Conservation (phyloP, 2,888 invertebrate genomes). For the Brachyptera risi region DNA sequence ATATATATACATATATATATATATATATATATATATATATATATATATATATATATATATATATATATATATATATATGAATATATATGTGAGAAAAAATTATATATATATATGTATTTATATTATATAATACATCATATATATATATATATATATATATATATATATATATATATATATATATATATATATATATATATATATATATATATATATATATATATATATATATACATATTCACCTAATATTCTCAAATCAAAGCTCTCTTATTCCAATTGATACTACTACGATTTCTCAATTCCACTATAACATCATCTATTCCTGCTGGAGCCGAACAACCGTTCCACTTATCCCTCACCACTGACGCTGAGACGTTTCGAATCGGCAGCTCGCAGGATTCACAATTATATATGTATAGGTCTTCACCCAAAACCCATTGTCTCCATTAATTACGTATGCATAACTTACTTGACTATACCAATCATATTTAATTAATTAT, state of each 20-base stretch:
- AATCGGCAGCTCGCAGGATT: not conserved
- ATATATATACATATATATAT: not conserved
- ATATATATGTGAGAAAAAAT: too few species aligned
- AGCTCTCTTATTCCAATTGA: too few species aligned
- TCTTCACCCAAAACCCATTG: too few species aligned
- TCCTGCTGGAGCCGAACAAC: too few species aligned
- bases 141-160: not conserved
- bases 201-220: not conserved
- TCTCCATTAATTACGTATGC: constrained; percentile 33
- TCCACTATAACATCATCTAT: too few species aligned
- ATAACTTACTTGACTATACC: constrained; percentile 42
- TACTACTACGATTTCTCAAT: too few species aligned
- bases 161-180: not conserved
- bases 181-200: not conserved
- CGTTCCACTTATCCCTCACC: too few species aligned
- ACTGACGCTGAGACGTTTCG: too few species aligned
- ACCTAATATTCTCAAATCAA: too few species aligned
- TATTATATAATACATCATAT: not conserved
- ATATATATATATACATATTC: not conserved
- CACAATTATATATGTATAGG: too few species aligned
- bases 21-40: not conserved
- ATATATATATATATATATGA: not conserved
- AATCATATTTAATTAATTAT: constrained; percentile 76
- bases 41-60: not conserved
- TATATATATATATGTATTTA: not conserved